Base-by-base conservation (phyloP, 2,113 vertebrate genomes). In the Nanorana parkeri region DNA sequence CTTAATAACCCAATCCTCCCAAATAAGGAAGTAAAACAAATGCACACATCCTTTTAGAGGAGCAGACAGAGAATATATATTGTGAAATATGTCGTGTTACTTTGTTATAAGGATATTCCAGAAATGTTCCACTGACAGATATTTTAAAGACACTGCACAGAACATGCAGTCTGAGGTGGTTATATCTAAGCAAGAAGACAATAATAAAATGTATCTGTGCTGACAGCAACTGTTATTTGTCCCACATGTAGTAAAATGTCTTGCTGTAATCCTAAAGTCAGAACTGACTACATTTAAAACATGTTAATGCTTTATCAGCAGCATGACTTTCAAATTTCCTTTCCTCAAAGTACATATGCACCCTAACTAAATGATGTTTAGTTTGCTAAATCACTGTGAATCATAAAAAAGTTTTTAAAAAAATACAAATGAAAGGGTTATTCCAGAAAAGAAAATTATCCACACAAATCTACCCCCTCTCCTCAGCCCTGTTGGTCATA, bases 71-170 rank as follows among this genome's bases (percentile, higher is more conserved):
- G 58, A 6, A 24, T 80, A 71, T 61, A 80, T 26, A 21, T 60
- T 69, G 66, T 69, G n/a, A 69, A 58, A 69, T 51, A 61, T 47
- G 32, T 47, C 23, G 8, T 51, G 78, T 51, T 80, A 15, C 6
- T 71, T 69, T 80, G 78, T 55, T 69, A 60, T 47, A 69, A 3
- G 67, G 32, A 19, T 69, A 80, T 80, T 80, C 66, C 66, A 80
- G 67, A 80, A 80, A 80, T 80, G 66, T 80, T 80, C 67, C 66
- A 61, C 65, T 69, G 66, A 69, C 67, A 69, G 55, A 56, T 79
- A 3, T 17, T 68, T 21, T 29, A 79, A 60, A 69, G 78, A 80
- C 54, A 60, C 21, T 61, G 54, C 47, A 8, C 78, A 80, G 78
- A 80, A 26, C 16, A 13, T 41, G 67, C 17, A 68, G 17, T 20